Conservation (phyloP, 2,888 invertebrate genomes). For the Acleris holmiana region DNA sequence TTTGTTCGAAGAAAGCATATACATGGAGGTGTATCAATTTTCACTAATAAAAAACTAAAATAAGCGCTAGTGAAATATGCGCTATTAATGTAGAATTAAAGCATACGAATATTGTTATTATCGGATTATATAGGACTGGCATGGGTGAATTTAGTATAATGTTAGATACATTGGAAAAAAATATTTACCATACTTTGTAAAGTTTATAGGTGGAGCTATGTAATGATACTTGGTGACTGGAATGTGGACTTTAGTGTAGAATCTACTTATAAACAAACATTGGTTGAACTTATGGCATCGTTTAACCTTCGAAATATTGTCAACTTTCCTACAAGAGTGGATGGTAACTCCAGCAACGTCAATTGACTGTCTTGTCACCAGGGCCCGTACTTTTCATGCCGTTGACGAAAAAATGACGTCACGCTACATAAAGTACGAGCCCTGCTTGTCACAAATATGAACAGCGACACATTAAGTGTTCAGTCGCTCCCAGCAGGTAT, state of each 20-base stretch:
- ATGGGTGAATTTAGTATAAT: constrained; percentile 2
- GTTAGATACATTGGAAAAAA: not conserved
- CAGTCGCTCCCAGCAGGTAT: not conserved
- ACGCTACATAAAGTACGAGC: too few species aligned
- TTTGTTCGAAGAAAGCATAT: constrained; percentile 4
- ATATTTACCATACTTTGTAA: not conserved
- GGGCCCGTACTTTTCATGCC: too few species aligned
- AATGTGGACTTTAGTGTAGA: constrained; percentile 1
- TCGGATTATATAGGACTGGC: constrained; percentile 8
- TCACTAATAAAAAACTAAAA: not conserved
- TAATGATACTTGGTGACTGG: constrained; percentile 1
- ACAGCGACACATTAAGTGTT: not conserved
- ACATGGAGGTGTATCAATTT: constrained; percentile 9
- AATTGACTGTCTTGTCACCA: constrained; percentile 5
- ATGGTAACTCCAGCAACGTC: not conserved
- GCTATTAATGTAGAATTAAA: not conserved
- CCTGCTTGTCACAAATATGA: constrained; percentile 2
- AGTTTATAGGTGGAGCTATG: not conserved
- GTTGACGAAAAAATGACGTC: too few species aligned
- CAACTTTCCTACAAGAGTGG: constrained; percentile 2
- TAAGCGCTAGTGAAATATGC: constrained; percentile 6
- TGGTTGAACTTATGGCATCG: not conserved
- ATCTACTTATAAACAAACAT: not conserved
- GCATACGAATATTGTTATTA: not conserved
- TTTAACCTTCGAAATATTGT: not conserved